These are phyloP conservation scores for Leptinotarsa undecemlineata DNA, from an alignment of 1,140 invertebrate genomes.

Conservation along the genomic window DNA sequence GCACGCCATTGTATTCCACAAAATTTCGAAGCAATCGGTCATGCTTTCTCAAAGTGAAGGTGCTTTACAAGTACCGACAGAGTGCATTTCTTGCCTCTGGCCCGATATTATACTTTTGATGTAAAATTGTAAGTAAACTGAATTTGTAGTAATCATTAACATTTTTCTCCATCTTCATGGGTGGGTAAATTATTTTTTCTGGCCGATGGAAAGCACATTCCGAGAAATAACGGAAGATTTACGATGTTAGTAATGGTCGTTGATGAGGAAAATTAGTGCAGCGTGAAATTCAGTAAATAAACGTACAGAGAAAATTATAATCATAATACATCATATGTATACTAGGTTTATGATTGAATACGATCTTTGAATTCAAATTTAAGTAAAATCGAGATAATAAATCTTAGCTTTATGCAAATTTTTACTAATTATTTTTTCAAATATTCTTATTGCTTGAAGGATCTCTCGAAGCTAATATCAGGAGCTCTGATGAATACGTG, in stretches of 20 bases:
- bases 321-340: no score
- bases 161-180: not conserved
- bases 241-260: not conserved
- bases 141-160: not conserved
- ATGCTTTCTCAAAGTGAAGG: conserved; percentile 8
- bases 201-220: not conserved
- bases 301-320: no score
- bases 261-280: not conserved
- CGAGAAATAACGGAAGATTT: not conserved
- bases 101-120: conserved; percentile 3
- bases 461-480: no score
- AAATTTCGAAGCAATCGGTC: conserved; percentile 5
- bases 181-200: not conserved
- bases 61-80: not conserved
- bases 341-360: no score
- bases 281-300: no score
- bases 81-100: conserved; percentile 1
- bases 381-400: no score
- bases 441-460: no score
- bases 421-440: no score
- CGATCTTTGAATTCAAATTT: no score
- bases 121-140: not conserved
- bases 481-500: no score
- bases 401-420: no score
- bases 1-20: not conserved